Conservation (phyloP, 2,797 vertebrate genomes). For the Columba guinea region DNA sequence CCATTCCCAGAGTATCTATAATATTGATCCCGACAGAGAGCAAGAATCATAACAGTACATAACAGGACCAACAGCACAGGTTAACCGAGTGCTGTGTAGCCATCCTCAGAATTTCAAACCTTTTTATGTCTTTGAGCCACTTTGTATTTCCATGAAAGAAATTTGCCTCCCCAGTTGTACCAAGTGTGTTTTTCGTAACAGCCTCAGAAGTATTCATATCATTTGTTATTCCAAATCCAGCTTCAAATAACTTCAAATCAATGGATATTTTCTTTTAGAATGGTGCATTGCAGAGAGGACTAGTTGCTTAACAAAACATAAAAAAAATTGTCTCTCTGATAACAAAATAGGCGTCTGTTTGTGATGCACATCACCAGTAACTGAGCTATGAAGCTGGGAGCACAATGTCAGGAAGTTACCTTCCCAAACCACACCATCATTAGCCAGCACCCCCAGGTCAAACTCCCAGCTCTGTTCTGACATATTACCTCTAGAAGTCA, state of each 20-base stretch:
- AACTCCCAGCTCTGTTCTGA: neutral
- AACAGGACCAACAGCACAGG: neutral
- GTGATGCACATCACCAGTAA: constrained; percentile 4
- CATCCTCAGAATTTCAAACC: neutral
- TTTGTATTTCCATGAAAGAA: neutral
- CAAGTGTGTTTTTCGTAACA: neutral
- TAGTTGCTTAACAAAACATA: neutral
- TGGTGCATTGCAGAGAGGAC: neutral
- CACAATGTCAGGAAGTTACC: neutral
- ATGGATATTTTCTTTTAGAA: neutral
- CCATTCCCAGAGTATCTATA: neutral
- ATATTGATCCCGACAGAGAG: neutral
- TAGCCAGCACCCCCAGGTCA: constrained; percentile 18
- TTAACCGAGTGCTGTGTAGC: neutral
- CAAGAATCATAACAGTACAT: neutral
- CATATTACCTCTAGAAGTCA: neutral
- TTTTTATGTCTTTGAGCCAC: neutral
- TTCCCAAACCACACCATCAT: neutral
- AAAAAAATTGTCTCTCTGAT: neutral
- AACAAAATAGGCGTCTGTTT: constrained; percentile 28
- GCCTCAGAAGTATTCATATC: neutral
- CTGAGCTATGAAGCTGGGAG: neutral
- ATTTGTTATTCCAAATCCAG: constrained; percentile 3
- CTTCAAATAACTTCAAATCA: neutral
- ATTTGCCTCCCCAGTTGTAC: neutral